Evolutionary conservation across 2,888 invertebrate genomes (phyloP).

Genomic region (Orthonevra nobilis): DNA sequence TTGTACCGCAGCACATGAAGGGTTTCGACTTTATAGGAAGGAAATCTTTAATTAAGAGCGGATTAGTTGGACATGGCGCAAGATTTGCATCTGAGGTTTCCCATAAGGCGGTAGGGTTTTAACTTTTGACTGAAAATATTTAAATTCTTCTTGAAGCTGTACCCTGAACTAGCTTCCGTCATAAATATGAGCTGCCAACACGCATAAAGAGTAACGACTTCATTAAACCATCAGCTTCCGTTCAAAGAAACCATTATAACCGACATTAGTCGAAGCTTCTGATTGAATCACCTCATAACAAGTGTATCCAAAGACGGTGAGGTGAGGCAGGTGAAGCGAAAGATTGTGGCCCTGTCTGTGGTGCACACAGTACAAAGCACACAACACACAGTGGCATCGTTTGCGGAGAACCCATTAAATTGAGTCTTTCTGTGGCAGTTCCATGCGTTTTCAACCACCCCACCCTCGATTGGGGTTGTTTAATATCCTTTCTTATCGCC

Average conservation of each 20-base stretch:
- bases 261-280: slow-evolving; percentile 69
- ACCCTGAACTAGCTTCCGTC: background rate
- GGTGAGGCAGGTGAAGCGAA: slow-evolving; percentile 70
- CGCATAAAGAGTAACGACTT: slow-evolving; percentile 71
- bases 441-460: slow-evolving; percentile 38
- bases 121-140: slow-evolving; percentile 51
- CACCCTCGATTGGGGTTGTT: slow-evolving; percentile 60
- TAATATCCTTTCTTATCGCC: slow-evolving; percentile 70
- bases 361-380: no score
- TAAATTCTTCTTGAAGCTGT: slow-evolving; percentile 13
- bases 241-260: slow-evolving; percentile 71
- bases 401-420: slow-evolving; percentile 69
- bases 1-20: slow-evolving; percentile 62
- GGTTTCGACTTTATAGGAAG: slow-evolving; percentile 50
- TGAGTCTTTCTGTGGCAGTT: slow-evolving; percentile 65
- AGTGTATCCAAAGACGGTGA: slow-evolving; percentile 53
- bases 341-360: slow-evolving; percentile 65
- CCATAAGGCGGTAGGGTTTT: slow-evolving; percentile 71
- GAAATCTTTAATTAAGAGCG: slow-evolving; percentile 80
- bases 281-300: slow-evolving; percentile 70
- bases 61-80: slow-evolving; percentile 77
- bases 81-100: slow-evolving; percentile 79
- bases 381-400: slow-evolving; percentile 59
- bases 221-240: slow-evolving; percentile 72
- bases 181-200: slow-evolving; percentile 67